A percentile compares a stretch with the other conserved stretches of the same genome.
These are phyloP conservation scores for Drosophila littoralis DNA, from an alignment of 1,140 invertebrate species.

Conservation along the genomic window DNA sequence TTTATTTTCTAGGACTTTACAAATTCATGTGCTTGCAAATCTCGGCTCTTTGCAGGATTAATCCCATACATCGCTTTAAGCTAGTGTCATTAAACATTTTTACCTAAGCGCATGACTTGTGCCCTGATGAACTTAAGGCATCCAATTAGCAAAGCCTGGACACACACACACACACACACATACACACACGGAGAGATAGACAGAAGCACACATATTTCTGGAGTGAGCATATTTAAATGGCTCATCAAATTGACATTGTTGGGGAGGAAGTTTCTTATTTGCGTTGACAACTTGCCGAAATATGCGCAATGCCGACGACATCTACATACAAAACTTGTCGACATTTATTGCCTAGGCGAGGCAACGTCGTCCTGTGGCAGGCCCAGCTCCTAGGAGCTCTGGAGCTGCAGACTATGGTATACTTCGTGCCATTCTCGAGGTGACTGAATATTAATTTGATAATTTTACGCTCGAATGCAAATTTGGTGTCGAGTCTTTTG, in stretches of 20 bases:
- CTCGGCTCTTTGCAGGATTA: not conserved
- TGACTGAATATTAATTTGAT: conserved; percentile 79
- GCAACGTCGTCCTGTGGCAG: conserved; percentile 4
- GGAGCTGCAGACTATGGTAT: not conserved
- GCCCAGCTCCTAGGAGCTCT: not conserved
- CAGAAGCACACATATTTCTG: not conserved
- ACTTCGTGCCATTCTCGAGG: conserved; percentile 22
- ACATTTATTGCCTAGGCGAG: conserved; percentile 64
- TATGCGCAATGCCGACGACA: conserved; percentile 42
- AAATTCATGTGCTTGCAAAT: too few species aligned
- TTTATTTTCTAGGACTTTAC: too few species aligned
- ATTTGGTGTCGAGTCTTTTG: conserved; percentile 78
- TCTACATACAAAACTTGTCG: conserved; percentile 49
- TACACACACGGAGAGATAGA: conserved; percentile 2
- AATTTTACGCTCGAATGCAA: conserved; percentile 79
- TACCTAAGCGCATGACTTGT: conserved; percentile 29
- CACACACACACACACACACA: not conserved
- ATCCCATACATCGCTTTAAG: not conserved
- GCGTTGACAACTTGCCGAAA: conserved; percentile 73
- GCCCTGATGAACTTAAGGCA: conserved; percentile 54
- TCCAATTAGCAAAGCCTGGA: conserved; percentile 63
- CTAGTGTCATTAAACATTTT: conserved; percentile 15
- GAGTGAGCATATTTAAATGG: conserved; percentile 57
- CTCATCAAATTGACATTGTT: conserved; percentile 74
- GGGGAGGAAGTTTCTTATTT: conserved; percentile 60